Evolutionary conservation across 2,797 vertebrate genomes (phyloP).

Genomic region (Emys orbicularis): DNA sequence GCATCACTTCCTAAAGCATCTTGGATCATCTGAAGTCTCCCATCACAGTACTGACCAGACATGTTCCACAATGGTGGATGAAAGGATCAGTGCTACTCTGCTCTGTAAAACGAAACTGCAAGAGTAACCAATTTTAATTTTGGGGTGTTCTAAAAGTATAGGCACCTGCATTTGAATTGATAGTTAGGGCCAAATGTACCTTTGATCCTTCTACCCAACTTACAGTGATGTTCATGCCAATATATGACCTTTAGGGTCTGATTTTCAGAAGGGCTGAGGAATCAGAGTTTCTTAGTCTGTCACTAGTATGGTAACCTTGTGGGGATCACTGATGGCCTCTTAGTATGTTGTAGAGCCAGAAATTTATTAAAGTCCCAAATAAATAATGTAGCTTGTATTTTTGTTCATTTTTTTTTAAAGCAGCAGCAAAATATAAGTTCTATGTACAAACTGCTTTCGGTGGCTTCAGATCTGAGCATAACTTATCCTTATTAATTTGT

Average conservation of each 20-base stretch:
- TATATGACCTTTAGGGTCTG: not conserved
- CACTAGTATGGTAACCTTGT: not conserved
- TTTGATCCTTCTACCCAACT: not conserved
- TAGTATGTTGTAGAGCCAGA: not conserved
- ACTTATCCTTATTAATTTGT: constrained; percentile 15
- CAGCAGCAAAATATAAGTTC: constrained; percentile 23
- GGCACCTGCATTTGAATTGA: too few species aligned
- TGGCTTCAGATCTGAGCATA: not conserved
- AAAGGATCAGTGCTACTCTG: accelerated
- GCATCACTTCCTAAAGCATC: accelerated
- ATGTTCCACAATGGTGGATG: accelerated
- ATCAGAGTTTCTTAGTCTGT: not conserved
- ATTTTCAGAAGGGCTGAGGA: not conserved
- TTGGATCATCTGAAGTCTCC: accelerated
- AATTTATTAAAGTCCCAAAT: not conserved
- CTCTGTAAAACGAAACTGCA: accelerated
- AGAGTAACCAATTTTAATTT: not conserved
- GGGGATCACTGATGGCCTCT: not conserved
- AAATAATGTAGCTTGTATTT: not conserved
- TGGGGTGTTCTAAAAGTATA: accelerated
- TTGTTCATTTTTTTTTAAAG: not conserved
- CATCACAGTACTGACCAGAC: accelerated
- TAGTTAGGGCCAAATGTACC: not conserved
- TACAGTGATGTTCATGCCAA: accelerated
- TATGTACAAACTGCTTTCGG: not conserved